Percentiles rank a stretch among this genome's conserved stretches.
Evolutionary conservation across 2,888 invertebrate genomes (phyloP).

Genomic region (Papilio gigon): DNA sequence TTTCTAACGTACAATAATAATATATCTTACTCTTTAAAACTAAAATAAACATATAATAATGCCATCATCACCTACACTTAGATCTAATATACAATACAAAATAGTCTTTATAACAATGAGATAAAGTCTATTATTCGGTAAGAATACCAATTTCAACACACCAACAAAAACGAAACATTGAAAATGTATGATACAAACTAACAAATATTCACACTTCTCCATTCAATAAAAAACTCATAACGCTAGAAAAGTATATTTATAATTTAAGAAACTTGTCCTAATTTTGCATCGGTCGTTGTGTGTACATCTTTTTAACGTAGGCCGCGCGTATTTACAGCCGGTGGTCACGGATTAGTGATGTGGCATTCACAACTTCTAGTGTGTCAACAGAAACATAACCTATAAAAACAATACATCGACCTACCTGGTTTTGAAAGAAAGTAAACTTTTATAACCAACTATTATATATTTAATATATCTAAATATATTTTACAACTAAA

Average conservation of each 20-base stretch:
- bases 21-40: neutral
- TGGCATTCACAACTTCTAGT: neutral
- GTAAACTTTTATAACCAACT: no score
- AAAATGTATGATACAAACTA: constrained; percentile 2
- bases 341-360: constrained; percentile 20
- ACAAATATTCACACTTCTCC: neutral
- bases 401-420: neutral
- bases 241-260: neutral
- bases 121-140: neutral
- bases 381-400: neutral
- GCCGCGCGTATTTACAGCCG: constrained; percentile 20
- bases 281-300: constrained; percentile 17
- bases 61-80: neutral
- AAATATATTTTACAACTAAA: neutral
- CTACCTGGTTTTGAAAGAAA: neutral
- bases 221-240: constrained; percentile 3
- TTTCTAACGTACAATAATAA: neutral
- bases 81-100: neutral
- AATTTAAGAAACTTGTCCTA: constrained; percentile 25
- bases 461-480: no score
- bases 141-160: neutral
- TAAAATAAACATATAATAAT: neutral
- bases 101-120: neutral
- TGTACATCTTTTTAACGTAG: constrained; percentile 14
- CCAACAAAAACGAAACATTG: neutral